Base-by-base conservation (phyloP, 2,888 invertebrate genomes). In the Dolichopus griseipennis region DNA sequence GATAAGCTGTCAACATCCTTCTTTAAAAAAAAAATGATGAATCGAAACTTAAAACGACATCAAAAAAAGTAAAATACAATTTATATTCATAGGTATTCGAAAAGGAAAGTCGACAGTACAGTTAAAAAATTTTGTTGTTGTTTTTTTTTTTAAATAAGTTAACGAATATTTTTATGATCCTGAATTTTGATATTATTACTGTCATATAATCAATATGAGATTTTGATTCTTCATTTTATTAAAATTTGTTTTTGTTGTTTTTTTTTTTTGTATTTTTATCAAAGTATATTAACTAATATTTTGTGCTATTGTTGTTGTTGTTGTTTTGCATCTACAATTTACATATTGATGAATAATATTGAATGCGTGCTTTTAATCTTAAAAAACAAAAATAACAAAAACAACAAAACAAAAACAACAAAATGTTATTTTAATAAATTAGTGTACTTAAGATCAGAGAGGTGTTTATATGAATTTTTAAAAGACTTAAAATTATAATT, bases 1-100 rank as follows among this genome's bases (percentile, higher is more conserved):
- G 52, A 52, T 52, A 52, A 52, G 52, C 52, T 52, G 52, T 52
- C 52, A 52, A 52, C 52, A 52, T 52, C 18, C 52, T 52, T 52
- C 52, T 52, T 52, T 10, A 43, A 34, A 34, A 34, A 37, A 37
- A 37, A 52, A 52, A 52, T 52, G 52, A 52, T 52, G 52, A 52
- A 52, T 52, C 52, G 15, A 15, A 52, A 52, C 15, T 52, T 52
- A 52, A 18, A 52, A 52, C 52, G 52, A 52, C 15, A 18, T 18
- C 52, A 52, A 52, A 52, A 27, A 5, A 27, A 27, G 5, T 4
- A 27, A 27, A 27, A 5, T 27, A 27, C 27, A 27, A 52, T 52
- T 52, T 9, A 52, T 52, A 52, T 52, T 52, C 18, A 52, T 52
- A 52, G 52, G 52, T 52, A 18, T n/a, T 52, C 52, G 18, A 52